A percentile compares a stretch with the other conserved stretches of the same genome.
phyloP scores from a whole-genome alignment of 2,888 invertebrate genomes.

The Cheilosia scutellata region DNA sequence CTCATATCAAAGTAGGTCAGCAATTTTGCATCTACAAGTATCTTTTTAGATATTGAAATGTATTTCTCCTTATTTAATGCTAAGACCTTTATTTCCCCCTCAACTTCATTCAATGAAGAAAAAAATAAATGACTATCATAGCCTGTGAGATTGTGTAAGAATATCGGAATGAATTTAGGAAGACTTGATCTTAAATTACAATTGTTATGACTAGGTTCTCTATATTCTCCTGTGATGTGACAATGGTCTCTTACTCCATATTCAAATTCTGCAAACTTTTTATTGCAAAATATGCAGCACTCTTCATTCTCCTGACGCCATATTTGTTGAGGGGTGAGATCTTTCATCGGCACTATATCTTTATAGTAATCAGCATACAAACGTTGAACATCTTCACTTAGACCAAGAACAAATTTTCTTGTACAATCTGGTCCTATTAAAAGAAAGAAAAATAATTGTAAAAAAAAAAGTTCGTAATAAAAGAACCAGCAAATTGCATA shows the following conservation, averaged over 20 bases:
- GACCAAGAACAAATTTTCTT: neutral
- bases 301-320: too few species aligned
- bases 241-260: neutral
- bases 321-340: neutral
- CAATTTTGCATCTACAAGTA: neutral
- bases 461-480: neutral
- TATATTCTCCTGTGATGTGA: neutral
- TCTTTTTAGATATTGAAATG: too few species aligned
- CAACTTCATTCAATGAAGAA: neutral
- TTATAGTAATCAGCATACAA: too few species aligned
- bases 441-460: too few species aligned
- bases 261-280: neutral
- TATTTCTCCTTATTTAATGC: too few species aligned
- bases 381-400: neutral
- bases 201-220: neutral
- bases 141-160: neutral
- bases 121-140: neutral
- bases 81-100: neutral
- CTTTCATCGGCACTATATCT: too few species aligned
- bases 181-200: neutral
- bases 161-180: neutral
- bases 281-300: neutral
- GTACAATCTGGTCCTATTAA: neutral
- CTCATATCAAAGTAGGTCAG: neutral
- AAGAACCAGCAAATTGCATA: neutral